Evolutionary conservation across 2,888 invertebrate genomes (phyloP), one percentile per base, ranked within the genome.

Genomic region (Drosophila multiciliata): DNA sequence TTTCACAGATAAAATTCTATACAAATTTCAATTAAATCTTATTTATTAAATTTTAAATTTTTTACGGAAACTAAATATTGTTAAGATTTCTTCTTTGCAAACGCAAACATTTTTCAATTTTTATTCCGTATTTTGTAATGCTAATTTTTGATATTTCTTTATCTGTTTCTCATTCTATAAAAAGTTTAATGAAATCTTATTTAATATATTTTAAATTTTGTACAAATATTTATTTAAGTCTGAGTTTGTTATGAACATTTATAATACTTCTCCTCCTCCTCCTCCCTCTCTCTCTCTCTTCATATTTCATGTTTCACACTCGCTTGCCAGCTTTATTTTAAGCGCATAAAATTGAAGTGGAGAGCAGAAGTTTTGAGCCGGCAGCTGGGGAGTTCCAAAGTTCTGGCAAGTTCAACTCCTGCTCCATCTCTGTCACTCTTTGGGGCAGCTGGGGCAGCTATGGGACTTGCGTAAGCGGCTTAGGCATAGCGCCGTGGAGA

Each of bases 401-500:
- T 35, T 23, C 26, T 40, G n/a, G 17, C 33, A 33, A 29, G 29
- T 59, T 48, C 35, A 1, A 1, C 6, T 17, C 11, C n/a, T 40
- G 0, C 45, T 15, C 23, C 8, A 8, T 15, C 23, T 23, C 45
- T 45, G 23, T 23, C 45, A 23, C 23, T 23, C 45, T 23, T 2
- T 42, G 40, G 26, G 17, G 29, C 53, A 53, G 26, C 35, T 53
- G 54, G 60, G 55, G 33, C 40, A 36, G 38, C 49, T 6, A 26
- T 40, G 78, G 66, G 60, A 65, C 66, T 11, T 29, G 12, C 38
- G 29, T 87, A 85, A 85, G 85, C 85, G 50, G 85, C 88, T 85
- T 85, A 85, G 70, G 66, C 77, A 66, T 77, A 81, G 81, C 81
- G 81, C 81, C 81, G 75, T 71, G 73, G 67, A 67, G 84, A 77